These are phyloP conservation scores for Euplexia lucipara DNA, from an alignment of 2,888 invertebrate species.

Conservation along the genomic window DNA sequence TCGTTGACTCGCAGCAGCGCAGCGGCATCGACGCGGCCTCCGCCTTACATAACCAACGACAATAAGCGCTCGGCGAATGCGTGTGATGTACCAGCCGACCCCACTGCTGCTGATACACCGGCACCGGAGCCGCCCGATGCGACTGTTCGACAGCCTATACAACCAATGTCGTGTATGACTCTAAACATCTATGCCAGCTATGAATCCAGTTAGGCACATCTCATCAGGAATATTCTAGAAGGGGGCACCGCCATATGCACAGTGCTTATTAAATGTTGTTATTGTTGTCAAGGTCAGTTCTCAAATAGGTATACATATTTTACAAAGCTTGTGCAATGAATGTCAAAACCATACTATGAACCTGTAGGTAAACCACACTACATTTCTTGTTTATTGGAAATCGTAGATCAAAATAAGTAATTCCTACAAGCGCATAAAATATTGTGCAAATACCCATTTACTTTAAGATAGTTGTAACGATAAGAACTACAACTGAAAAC, in stretches of 20 bases:
- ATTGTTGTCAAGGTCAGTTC: conserved; percentile 41
- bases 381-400: conserved; percentile 22
- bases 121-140: conserved; percentile 29
- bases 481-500: conserved; percentile 28
- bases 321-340: conserved; percentile 17
- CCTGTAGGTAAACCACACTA: conserved; percentile 9
- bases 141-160: conserved; percentile 9
- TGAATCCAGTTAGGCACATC: background rate
- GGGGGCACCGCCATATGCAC: background rate
- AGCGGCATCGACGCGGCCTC: conserved; percentile 89
- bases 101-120: conserved; percentile 53
- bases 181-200: conserved; percentile 2
- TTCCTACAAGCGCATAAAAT: conserved; percentile 13
- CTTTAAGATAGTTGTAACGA: conserved; percentile 32
- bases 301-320: conserved; percentile 32
- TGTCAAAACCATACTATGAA: conserved; percentile 26
- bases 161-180: background rate
- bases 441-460: conserved; percentile 23
- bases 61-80: conserved; percentile 85
- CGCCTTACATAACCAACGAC: conserved; percentile 90
- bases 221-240: conserved; percentile 43
- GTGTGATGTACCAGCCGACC: conserved; percentile 81
- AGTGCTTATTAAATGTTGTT: background rate
- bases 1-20: conserved; percentile 89
- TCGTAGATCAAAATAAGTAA: conserved; percentile 23